Evolutionary conservation across 1,140 invertebrate species (phyloP), one percentile per base, ranked within the genome.

Genomic region (Drosophila hydei): DNA sequence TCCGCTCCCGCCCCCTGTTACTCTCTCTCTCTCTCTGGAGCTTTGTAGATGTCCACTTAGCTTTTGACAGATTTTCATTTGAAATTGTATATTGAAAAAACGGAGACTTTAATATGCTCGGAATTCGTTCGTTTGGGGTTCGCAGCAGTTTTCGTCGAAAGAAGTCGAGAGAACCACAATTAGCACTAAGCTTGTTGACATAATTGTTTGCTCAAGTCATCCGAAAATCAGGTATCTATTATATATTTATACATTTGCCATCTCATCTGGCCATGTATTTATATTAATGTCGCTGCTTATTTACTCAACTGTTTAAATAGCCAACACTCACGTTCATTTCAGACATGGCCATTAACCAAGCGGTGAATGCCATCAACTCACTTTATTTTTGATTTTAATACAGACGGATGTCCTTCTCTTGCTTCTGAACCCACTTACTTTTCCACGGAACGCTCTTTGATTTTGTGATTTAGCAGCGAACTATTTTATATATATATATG

Each of bases 121-220:
- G 12, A 25, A 9, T 79, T 65, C 80, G 79, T 84, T 71, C 72
- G 70, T 72, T 68, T 68, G 64, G 18, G 68, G 14, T 50, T 55
- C 36, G 60, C 45, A 79, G 14, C 1, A 71, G 65, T 75, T 84
- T 64, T 75, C 80, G 62, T 76, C 55, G n/a, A n/a, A n/a, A n/a
- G n/a, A 42, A 36, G 50, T 73, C 60, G 36, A 79, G 47, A 79
- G 72, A 84, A 65, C 72, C 60, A 74, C 77, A 87, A 85, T 85
- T 85, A 85, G 81, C 80, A 80, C 87, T 87, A 76, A 80, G 87
- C 64, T 75, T 80, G 58, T 73, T 79, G 68, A 76, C 77, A 65
- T 51, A 77, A 68, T 70, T 73, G 73, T 79, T 85, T 79, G 73
- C 71, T 50, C 69, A 85, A 79, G 75, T 84, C 73, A 84, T 67